phyloP scores from a whole-genome alignment of 2,888 invertebrate species.

The Euplexia lucipara region DNA sequence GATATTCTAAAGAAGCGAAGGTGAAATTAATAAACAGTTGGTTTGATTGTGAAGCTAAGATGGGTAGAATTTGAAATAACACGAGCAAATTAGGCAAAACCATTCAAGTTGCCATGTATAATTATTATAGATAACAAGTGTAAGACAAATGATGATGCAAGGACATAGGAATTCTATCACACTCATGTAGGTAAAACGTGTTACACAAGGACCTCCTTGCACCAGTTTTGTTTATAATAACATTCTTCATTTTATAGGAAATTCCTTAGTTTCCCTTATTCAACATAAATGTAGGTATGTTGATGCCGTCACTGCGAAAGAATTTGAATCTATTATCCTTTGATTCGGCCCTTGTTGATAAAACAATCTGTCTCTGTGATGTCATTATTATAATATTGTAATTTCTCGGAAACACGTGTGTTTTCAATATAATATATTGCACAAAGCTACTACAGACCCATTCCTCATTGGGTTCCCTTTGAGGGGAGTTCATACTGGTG shows the following conservation, averaged over 20 bases:
- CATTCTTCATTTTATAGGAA: constrained; percentile 55
- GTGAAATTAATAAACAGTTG: not conserved
- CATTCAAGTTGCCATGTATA: not conserved
- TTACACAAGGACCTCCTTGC: constrained; percentile 4
- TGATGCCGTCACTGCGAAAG: constrained; percentile 43
- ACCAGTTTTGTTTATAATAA: constrained; percentile 41
- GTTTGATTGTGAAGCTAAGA: not conserved
- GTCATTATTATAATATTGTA: constrained; percentile 19
- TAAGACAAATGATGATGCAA: constrained; percentile 14
- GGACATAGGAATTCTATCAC: constrained; percentile 16
- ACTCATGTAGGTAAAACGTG: not conserved
- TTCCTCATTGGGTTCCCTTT: constrained; percentile 5
- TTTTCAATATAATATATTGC: constrained; percentile 20
- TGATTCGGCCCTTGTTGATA: constrained; percentile 51
- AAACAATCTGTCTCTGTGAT: constrained; percentile 45
- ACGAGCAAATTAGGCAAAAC: not conserved
- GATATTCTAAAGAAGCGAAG: no score
- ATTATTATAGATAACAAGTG: not conserved
- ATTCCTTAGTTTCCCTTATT: constrained; percentile 56
- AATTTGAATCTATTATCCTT: constrained; percentile 54
- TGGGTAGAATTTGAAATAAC: not conserved
- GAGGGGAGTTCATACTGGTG: constrained; percentile 11
- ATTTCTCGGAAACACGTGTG: constrained; percentile 50
- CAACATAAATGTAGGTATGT: constrained; percentile 43
- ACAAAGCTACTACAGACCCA: constrained; percentile 15